Percentiles rank a stretch among this genome's conserved stretches.
Conservation (phyloP, 2,888 invertebrate genomes). For the Eristalinus aeneus region DNA sequence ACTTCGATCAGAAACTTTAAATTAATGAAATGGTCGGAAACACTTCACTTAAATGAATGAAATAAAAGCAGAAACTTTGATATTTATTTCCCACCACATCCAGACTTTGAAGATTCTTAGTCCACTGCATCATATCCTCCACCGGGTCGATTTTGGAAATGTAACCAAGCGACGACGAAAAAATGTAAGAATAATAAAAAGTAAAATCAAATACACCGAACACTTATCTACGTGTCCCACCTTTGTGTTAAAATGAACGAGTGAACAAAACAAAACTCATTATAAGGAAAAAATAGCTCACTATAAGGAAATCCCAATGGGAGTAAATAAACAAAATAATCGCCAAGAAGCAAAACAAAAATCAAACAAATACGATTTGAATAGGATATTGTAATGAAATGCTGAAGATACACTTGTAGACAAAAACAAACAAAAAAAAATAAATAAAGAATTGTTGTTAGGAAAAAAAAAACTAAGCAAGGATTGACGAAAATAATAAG, state of each 20-base stretch:
- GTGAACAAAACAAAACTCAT: background rate
- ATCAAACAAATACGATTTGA: background rate
- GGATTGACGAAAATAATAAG: slow-evolving; percentile 15
- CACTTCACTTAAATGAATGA: too few species aligned
- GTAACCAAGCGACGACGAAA: background rate
- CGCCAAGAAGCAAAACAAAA: background rate
- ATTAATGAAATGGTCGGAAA: too few species aligned
- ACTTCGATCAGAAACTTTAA: too few species aligned
- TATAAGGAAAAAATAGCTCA: background rate
- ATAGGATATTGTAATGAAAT: background rate
- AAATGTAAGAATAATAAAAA: background rate
- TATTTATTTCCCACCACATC: too few species aligned
- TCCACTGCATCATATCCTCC: background rate
- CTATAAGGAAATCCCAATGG: background rate
- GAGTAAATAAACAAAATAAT: background rate
- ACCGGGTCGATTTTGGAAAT: background rate
- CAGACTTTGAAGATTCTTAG: background rate
- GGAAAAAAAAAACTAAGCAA: background rate
- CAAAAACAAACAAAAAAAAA: background rate
- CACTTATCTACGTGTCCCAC: slow-evolving; percentile 32
- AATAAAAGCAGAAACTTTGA: too few species aligned
- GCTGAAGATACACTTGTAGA: background rate
- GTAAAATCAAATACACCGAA: slow-evolving; percentile 31
- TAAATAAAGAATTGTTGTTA: slow-evolving; percentile 16
- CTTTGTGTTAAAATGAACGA: slow-evolving; percentile 21